Percentiles rank a stretch among this genome's conserved stretches.
Evolutionary conservation across 2,113 vertebrate genomes (phyloP).

Genomic region (Poecilia latipinna): DNA sequence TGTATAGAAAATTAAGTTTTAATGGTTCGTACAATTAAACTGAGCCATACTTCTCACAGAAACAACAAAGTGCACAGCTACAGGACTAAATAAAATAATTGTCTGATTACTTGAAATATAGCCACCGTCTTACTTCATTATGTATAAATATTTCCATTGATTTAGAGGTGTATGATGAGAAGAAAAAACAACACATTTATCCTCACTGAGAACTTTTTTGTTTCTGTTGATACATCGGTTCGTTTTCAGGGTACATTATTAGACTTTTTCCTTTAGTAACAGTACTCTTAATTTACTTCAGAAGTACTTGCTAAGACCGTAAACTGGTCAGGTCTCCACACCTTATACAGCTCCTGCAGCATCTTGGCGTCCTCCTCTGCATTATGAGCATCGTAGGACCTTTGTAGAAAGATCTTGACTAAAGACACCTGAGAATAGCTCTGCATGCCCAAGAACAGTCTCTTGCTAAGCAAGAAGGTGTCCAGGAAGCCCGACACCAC

Average conservation of each 20-base stretch:
- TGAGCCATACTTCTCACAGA: not conserved
- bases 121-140: not conserved
- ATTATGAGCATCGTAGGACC: constrained; percentile 67
- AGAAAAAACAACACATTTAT: not conserved
- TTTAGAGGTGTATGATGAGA: not conserved
- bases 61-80: not conserved
- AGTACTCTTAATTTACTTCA: not conserved
- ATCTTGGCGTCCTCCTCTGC: constrained; percentile 63
- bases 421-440: constrained; percentile 52
- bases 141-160: not conserved
- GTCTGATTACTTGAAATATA: not conserved
- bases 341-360: constrained; percentile 62
- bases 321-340: not conserved
- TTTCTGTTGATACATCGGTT: too few species aligned
- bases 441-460: not conserved
- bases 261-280: not conserved
- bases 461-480: constrained; percentile 60
- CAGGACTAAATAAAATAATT: not conserved
- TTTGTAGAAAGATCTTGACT: constrained; percentile 53
- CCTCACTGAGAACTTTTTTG: too few species aligned
- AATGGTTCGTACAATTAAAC: not conserved
- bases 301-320: not conserved
- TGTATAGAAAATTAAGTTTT: not conserved
- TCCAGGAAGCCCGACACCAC: constrained; percentile 66
- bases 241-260: not conserved